These are phyloP conservation scores for Yponomeuta cagnagella DNA, from an alignment of 2,888 invertebrate genomes.

Conservation along the genomic window DNA sequence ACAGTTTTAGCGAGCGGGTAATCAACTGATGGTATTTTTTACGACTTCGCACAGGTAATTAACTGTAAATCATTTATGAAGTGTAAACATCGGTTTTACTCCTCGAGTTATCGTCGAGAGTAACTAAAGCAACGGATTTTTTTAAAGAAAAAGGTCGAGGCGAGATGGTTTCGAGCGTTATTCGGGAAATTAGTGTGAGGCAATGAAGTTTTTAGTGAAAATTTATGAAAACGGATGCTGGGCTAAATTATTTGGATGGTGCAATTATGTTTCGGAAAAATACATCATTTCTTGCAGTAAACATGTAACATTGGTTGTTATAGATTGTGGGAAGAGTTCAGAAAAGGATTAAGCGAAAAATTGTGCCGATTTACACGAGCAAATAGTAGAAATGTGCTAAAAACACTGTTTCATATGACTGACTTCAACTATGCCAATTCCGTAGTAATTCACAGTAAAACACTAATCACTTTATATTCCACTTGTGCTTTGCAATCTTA, in stretches of 20 bases:
- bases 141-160: background rate
- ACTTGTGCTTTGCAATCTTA: constrained; percentile 5
- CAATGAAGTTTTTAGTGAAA: background rate
- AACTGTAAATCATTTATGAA: constrained; percentile 4
- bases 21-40: background rate
- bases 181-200: background rate
- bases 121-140: background rate
- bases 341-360: background rate
- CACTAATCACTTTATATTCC: constrained; percentile 11
- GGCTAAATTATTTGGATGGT: background rate
- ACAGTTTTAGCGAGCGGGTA: background rate
- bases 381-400: constrained; percentile 1
- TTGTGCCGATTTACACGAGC: background rate
- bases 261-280: background rate
- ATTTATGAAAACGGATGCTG: background rate
- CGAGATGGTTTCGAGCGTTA: background rate
- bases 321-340: background rate
- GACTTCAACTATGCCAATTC: constrained; percentile 1
- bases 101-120: background rate
- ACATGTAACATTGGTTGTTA: background rate
- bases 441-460: background rate
- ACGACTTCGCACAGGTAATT: background rate
- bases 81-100: background rate
- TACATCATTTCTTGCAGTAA: background rate
- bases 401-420: constrained; percentile 5